Percentiles rank a stretch among this genome's conserved stretches.
Conservation (phyloP, 2,113 vertebrate species). For the Trogon surrucura region DNA sequence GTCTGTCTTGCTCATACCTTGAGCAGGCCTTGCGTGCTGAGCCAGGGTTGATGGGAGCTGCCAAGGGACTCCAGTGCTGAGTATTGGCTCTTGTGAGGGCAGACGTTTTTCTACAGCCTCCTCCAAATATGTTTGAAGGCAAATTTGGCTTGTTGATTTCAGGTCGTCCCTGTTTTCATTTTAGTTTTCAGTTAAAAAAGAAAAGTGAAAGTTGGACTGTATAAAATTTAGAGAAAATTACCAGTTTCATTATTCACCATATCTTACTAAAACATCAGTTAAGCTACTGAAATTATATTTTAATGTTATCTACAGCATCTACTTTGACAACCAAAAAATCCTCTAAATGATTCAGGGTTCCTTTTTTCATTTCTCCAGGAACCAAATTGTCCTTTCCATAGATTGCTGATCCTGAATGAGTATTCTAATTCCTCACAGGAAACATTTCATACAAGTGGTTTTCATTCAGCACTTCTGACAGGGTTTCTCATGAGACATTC, state of each 20-base stretch:
- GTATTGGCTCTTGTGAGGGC: neutral
- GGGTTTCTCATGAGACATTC: slow-evolving; percentile 1
- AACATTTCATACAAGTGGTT: slow-evolving; percentile 20
- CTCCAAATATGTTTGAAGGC: neutral
- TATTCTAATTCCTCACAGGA: slow-evolving; percentile 24
- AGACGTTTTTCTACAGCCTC: neutral
- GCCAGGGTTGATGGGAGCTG: neutral
- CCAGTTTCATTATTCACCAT: neutral
- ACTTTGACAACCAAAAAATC: neutral
- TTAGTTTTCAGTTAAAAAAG: neutral
- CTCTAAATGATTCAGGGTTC: neutral
- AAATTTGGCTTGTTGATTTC: neutral
- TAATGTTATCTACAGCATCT: neutral
- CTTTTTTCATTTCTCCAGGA: slow-evolving; percentile 15
- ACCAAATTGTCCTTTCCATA: neutral
- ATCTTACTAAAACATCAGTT: neutral
- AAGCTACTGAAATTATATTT: neutral
- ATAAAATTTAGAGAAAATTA: neutral
- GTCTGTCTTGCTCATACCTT: neutral
- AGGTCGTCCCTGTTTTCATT: neutral
- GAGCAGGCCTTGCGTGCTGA: neutral
- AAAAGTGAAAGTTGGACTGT: neutral
- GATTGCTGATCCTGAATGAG: neutral
- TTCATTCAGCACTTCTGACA: slow-evolving; percentile 36
- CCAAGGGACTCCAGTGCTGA: neutral